Evolutionary conservation across 2,113 vertebrate genomes (phyloP).

Genomic region (Fregetta grallaria): DNA sequence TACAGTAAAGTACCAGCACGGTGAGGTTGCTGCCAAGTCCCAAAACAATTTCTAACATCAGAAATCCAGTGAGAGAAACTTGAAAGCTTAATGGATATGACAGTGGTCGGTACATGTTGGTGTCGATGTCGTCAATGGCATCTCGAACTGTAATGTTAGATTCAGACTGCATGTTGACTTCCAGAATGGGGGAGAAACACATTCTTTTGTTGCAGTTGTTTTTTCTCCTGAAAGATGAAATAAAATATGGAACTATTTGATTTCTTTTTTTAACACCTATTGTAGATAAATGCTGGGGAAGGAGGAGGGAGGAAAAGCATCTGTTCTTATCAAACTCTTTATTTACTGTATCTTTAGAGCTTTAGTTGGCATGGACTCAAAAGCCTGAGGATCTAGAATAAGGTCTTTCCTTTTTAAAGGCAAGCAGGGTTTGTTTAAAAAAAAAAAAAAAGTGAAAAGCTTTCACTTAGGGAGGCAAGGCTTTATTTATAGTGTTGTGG

Average conservation of each 20-base stretch:
- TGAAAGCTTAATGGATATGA: slow-evolving; percentile 94
- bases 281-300: background rate
- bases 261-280: slow-evolving; percentile 21
- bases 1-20: slow-evolving; percentile 97
- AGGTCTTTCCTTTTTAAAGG: slow-evolving; percentile 1
- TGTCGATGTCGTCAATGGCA: slow-evolving; percentile 86
- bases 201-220: slow-evolving; percentile 87
- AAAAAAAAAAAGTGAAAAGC: slow-evolving; percentile 15
- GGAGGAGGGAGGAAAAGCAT: background rate
- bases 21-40: slow-evolving; percentile 98
- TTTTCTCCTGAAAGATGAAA: slow-evolving; percentile 78
- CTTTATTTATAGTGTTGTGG: slow-evolving; percentile 32
- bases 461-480: slow-evolving; percentile 16
- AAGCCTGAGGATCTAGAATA: slow-evolving; percentile 8
- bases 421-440: slow-evolving; percentile 6
- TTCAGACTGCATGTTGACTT: slow-evolving; percentile 92
- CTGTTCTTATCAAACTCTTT: background rate
- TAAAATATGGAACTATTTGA: slow-evolving; percentile 67
- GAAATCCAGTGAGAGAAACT: slow-evolving; percentile 94
- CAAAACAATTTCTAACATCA: slow-evolving; percentile 96
- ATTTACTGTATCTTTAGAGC: slow-evolving; percentile 18
- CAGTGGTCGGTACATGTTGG: slow-evolving; percentile 86
- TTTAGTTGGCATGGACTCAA: slow-evolving; percentile 18
- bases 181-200: slow-evolving; percentile 86
- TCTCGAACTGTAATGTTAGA: slow-evolving; percentile 95